A percentile compares a stretch with the other conserved stretches of the same genome.
Conservation (phyloP, 2,888 invertebrate genomes). For the Epicampocera succincta region DNA sequence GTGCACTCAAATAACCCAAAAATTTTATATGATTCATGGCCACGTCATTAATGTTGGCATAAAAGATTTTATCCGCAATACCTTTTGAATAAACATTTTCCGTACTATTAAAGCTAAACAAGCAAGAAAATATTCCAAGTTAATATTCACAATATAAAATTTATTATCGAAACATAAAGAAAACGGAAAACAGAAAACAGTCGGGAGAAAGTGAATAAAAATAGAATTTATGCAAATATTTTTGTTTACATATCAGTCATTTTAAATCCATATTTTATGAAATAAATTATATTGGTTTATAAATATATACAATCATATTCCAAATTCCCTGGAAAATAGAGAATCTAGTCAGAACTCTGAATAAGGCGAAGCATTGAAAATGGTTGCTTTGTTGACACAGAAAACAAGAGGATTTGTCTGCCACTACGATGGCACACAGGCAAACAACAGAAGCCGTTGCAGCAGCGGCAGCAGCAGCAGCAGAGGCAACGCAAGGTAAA, state of each 20-base stretch:
- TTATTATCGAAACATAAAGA: constrained; percentile 17
- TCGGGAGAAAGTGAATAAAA: constrained; percentile 47
- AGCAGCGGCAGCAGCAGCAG: neutral
- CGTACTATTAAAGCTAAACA: constrained; percentile 40
- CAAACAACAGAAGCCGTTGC: constrained; percentile 4
- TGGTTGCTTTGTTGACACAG: constrained; percentile 22
- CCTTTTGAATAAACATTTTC: constrained; percentile 36
- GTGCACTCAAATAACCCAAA: constrained; percentile 3
- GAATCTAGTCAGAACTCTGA: constrained; percentile 6
- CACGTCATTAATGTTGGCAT: constrained; percentile 35
- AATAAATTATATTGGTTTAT: constrained; percentile 59
- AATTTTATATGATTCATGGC: constrained; percentile 13
- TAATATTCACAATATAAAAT: constrained; percentile 49
- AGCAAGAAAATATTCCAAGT: constrained; percentile 1
- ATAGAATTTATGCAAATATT: constrained; percentile 66
- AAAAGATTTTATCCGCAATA: constrained; percentile 34
- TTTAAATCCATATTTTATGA: constrained; percentile 65
- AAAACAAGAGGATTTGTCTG: neutral
- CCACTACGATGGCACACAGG: neutral
- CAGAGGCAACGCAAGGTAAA: constrained; percentile 25
- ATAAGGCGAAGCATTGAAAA: constrained; percentile 3
- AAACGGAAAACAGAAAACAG: neutral
- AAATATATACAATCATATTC: constrained; percentile 8
- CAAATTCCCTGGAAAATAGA: neutral
- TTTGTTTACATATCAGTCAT: constrained; percentile 63